These are phyloP conservation scores for Fringilla coelebs DNA, from an alignment of 2,797 vertebrate genomes.

Conservation along the genomic window DNA sequence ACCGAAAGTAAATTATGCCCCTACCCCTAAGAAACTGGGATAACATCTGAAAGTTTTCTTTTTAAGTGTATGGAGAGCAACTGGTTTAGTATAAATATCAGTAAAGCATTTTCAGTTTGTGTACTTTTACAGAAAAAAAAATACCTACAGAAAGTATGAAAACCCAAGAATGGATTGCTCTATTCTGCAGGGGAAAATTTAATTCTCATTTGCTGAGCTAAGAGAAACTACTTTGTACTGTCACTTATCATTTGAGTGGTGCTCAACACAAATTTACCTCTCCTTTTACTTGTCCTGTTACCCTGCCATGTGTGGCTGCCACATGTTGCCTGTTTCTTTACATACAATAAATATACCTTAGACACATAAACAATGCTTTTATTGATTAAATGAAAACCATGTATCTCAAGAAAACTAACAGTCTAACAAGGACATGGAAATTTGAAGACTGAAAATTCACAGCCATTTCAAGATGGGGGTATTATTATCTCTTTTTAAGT, in stretches of 20 bases:
- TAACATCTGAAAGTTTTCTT: background rate
- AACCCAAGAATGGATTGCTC: background rate
- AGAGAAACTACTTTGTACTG: background rate
- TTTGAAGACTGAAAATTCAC: background rate
- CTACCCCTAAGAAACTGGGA: background rate
- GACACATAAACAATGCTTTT: background rate
- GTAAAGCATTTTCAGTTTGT: background rate
- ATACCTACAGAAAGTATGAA: background rate
- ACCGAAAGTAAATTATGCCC: background rate
- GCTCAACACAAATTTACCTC: background rate
- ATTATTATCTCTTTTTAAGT: background rate
- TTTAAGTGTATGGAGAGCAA: background rate
- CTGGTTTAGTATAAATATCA: background rate
- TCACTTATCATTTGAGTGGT: background rate
- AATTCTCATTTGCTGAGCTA: background rate
- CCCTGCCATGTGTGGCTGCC: background rate
- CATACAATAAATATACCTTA: background rate
- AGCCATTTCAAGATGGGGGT: background rate
- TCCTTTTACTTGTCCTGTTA: background rate
- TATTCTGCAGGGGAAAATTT: background rate
- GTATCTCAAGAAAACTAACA: background rate
- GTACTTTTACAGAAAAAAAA: background rate
- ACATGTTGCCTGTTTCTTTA: background rate
- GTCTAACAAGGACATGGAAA: background rate
- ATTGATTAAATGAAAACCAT: background rate